phyloP scores from a whole-genome alignment of 2,888 invertebrate species.

The Agrotis puta region DNA sequence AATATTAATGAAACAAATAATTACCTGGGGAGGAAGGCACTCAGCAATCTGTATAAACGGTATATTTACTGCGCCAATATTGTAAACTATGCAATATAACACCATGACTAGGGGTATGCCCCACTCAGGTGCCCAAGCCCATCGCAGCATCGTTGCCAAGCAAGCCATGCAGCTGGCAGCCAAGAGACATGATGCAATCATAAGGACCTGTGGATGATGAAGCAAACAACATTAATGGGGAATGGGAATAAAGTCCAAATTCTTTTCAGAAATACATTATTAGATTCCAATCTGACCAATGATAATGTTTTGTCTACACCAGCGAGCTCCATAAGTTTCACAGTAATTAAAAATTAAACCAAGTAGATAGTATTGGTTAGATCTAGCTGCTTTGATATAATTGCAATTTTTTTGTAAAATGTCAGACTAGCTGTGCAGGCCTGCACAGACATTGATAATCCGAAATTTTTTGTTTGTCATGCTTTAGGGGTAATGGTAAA shows the following conservation, averaged over 20 bases:
- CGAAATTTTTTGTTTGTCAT: too few species aligned
- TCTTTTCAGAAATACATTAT: too few species aligned
- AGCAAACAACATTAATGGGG: background rate
- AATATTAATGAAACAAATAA: background rate
- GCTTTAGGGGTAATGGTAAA: too few species aligned
- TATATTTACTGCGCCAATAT: constrained; percentile 76
- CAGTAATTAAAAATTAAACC: too few species aligned
- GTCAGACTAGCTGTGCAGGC: too few species aligned
- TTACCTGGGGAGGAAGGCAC: constrained; percentile 71
- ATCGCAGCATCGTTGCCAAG: constrained; percentile 69
- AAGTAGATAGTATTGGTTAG: too few species aligned
- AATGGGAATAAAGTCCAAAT: too few species aligned
- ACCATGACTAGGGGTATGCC: constrained; percentile 74
- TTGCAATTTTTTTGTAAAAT: too few species aligned
- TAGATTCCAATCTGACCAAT: background rate
- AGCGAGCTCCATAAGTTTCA: too few species aligned
- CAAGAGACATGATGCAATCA: constrained; percentile 65
- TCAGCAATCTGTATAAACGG: constrained; percentile 71
- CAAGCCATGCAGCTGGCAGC: constrained; percentile 64
- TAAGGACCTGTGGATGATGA: constrained; percentile 66
- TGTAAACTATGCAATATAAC: constrained; percentile 72
- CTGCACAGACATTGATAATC: too few species aligned
- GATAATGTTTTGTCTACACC: too few species aligned
- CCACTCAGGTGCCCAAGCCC: constrained; percentile 74
- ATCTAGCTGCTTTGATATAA: too few species aligned